Evolutionary conservation across 2,113 vertebrate genomes (phyloP), one percentile per base, ranked within the genome.

Genomic region (Bufo gargarizans): DNA sequence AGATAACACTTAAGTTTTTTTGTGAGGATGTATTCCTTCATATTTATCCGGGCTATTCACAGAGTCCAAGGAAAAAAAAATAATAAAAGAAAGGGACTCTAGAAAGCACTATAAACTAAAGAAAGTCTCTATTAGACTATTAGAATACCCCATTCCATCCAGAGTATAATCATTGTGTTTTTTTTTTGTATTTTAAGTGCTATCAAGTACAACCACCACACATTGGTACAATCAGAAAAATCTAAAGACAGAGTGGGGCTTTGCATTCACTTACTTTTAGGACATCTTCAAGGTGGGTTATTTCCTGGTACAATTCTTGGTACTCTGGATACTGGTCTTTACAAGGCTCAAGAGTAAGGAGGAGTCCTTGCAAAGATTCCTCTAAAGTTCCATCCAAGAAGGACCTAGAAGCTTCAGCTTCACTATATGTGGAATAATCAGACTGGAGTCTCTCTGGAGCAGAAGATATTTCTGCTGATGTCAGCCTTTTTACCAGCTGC

Each of bases 401-500:
- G 50, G 96, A 94, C 77, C 96, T 94, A 90, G 95, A 96, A 55
- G 96, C 95, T 90, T 97, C 97, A 0, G 96, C 95, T 0, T 97
- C 95, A 88, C 96, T 96, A 82, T 96, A 94, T 89, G 95, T 93
- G 0, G 94, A 92, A 55, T 85, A 94, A 90, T 95, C 93, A 59
- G 91, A 94, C 0, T 89, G 92, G 85, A 92, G 90, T 92, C 89
- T 92, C 55, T 95, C 92, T 0, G 91, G 22, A 53, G 89, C 88
- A 16, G 89, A 67, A 0, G 95, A 91, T 5, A 92, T 94, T 82
- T 99, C 98, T 0, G 95, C 92, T 0, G 97, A 98, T 0, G 97
- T 97, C 45, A 99, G 96, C 92, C 98, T 96, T 93, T 96, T 96
- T 58, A 99, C 98, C 16, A 99, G 95, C 92, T 99, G 99, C 90